Evolutionary conservation across 2,797 vertebrate species (phyloP).

Genomic region (Tapera naevia): DNA sequence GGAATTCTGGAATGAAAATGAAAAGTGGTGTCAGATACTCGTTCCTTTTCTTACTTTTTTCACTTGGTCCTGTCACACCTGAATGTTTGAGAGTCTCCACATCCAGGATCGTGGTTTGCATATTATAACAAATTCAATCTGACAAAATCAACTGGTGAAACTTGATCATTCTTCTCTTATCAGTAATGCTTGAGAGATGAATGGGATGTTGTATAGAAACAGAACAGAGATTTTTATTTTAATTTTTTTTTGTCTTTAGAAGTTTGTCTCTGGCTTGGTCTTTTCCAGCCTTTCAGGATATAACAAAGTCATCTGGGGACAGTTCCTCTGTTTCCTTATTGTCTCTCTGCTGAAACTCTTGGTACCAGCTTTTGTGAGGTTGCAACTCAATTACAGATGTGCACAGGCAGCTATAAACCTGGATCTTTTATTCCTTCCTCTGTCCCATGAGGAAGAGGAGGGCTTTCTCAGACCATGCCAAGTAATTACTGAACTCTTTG

Average conservation of each 20-base stretch:
- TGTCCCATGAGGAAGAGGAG: not conserved
- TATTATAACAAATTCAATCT: not conserved
- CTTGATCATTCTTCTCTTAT: not conserved
- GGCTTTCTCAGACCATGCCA: not conserved
- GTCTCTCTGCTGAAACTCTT: not conserved
- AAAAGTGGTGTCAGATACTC: not conserved
- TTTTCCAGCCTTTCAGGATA: not conserved
- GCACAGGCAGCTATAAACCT: not conserved
- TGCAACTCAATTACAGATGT: not conserved
- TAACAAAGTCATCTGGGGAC: not conserved
- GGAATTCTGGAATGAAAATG: not conserved
- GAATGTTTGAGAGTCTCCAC: not conserved
- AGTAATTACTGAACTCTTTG: conserved; percentile 2
- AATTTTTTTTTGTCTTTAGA: not conserved
- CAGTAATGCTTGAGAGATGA: not conserved
- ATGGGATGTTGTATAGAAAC: not conserved
- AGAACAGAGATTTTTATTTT: not conserved
- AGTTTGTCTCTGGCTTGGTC: not conserved
- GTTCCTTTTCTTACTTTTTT: not conserved
- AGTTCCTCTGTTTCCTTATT: not conserved
- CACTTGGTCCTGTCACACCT: not conserved
- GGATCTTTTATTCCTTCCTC: not conserved
- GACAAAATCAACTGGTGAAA: not conserved
- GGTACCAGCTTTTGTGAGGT: not conserved
- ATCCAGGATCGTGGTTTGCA: not conserved